Evolutionary conservation across 2,113 vertebrate genomes (phyloP).

Genomic region (Toxotes chatareus): DNA sequence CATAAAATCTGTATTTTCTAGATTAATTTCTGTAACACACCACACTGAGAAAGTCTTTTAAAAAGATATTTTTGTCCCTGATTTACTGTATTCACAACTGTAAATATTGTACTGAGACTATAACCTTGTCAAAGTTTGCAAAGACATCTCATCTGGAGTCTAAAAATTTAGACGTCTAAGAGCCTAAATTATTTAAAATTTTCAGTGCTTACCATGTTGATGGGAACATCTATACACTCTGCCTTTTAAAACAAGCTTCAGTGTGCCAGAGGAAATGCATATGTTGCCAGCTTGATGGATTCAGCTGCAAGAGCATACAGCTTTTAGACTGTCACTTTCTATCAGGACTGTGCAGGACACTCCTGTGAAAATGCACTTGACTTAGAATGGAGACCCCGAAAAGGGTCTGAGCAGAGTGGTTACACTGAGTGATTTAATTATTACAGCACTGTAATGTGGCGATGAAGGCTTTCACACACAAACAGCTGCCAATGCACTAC

Average conservation of each 20-base stretch:
- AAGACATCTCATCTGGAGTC: background rate
- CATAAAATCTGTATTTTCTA: too few species aligned
- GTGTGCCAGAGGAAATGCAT: slow-evolving; percentile 21
- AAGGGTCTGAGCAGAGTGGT: slow-evolving; percentile 33
- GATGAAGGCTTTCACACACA: slow-evolving; percentile 46
- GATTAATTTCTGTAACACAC: background rate
- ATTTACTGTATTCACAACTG: background rate
- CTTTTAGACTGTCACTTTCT: slow-evolving; percentile 56
- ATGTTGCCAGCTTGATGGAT: slow-evolving; percentile 38
- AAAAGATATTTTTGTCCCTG: background rate
- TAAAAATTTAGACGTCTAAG: background rate
- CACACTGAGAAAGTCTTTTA: background rate
- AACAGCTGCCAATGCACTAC: slow-evolving; percentile 32
- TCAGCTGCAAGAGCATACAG: slow-evolving; percentile 15
- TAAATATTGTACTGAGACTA: background rate
- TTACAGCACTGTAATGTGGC: slow-evolving; percentile 30
- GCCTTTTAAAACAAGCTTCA: background rate
- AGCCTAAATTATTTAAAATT: background rate
- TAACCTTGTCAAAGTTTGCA: background rate
- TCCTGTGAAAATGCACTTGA: slow-evolving; percentile 24
- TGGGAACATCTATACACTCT: background rate
- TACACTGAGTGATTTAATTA: slow-evolving; percentile 65
- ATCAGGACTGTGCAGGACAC: slow-evolving; percentile 27
- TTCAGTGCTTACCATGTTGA: background rate
- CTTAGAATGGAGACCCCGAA: slow-evolving; percentile 32